Evolutionary conservation across 2,888 invertebrate species (phyloP), one percentile per base, ranked within the genome.

Genomic region (Xylocampa areola): DNA sequence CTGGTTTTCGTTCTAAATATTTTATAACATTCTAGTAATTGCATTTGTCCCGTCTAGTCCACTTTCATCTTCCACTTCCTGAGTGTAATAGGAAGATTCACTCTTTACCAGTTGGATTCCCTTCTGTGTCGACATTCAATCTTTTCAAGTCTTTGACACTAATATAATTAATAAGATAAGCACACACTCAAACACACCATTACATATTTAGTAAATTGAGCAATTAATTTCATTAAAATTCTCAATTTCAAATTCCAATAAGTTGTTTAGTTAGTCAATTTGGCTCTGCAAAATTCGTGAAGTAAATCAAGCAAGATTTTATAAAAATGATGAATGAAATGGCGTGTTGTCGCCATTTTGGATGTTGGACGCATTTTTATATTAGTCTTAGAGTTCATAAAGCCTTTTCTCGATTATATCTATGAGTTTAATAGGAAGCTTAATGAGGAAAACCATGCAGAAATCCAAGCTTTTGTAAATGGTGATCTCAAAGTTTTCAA

Each of bases 181-280:
- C 60, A 72, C 70, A 70, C 74, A 67, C 66, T 16, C 72, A 71
- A 44, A 72, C 70, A 66, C 62, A 40, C 48, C 37, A 30, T 48
- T 49, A 58, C 23, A 44, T 27, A 39, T 50, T 59, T 50, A 62
- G 44, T 61, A 70, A 76, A 69, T 74, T 74, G 77, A 74, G 74
- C 74, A 74, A 74, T 61, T 50, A 49, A 47, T 62, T 68, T 59
- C 11, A 52, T 51, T 66, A 59, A 65, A 71, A 76, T 55, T 60
- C 59, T 73, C 70, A 75, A 73, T 75, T 72, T 52, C 54, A 68
- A 59, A 75, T 68, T 73, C 40, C 58, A 57, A 35, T 40, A 50
- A 54, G 48, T 67, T 59, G 72, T 66, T 71, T 16, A 44, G 60
- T n/a, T 14, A 39, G 61, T 54, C 37, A 47, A 55, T 67, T 71